Conservation (phyloP, 2,113 vertebrate genomes). For the Hipposideros armiger region DNA sequence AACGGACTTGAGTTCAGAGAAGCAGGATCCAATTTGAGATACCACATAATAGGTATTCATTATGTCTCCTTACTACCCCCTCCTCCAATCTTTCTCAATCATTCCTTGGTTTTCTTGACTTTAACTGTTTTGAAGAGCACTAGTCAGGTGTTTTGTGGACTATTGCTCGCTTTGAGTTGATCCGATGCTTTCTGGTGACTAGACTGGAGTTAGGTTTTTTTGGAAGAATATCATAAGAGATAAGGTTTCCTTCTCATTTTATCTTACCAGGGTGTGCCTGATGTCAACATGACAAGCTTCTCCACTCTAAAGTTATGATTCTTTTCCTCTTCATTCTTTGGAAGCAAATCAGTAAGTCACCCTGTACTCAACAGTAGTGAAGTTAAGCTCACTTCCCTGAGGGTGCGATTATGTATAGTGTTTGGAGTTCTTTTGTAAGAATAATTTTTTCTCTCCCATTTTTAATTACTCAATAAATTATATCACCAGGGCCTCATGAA, state of each 20-base stretch:
- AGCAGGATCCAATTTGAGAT: background rate
- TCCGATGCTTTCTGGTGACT: background rate
- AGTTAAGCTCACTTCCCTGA: background rate
- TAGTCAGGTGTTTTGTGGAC: background rate
- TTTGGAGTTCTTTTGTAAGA: background rate
- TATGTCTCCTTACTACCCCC: background rate
- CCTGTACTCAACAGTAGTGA: background rate
- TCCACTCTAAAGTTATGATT: background rate
- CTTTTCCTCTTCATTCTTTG: background rate
- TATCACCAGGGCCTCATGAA: background rate
- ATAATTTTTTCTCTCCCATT: background rate
- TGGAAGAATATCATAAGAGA: background rate
- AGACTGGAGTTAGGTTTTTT: background rate
- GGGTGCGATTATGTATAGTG: background rate
- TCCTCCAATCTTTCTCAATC: background rate
- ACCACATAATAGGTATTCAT: background rate
- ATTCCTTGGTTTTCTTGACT: background rate
- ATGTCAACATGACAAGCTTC: background rate
- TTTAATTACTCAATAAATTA: background rate
- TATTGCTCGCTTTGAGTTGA: background rate
- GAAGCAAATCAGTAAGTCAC: background rate
- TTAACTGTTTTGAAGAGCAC: background rate
- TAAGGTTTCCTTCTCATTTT: background rate
- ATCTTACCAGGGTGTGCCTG: background rate
- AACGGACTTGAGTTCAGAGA: background rate